Base-by-base conservation (phyloP, 1,140 invertebrate species). In the Drosophila ercepeae region DNA sequence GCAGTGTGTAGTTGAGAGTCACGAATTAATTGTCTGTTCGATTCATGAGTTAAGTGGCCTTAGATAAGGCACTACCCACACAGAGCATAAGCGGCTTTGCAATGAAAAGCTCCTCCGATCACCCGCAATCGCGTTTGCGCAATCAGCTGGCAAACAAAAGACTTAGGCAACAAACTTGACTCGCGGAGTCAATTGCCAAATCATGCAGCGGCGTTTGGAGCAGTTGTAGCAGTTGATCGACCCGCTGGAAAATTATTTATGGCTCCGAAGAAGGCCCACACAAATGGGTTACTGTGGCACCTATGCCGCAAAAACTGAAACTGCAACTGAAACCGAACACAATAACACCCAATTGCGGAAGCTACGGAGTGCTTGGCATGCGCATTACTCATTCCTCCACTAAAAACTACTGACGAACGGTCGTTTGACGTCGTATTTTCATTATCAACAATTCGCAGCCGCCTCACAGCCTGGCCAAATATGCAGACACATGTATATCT, bases 161-260 rank as follows among this genome's bases (percentile, higher is more conserved):
- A 86, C 81, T 86, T 86, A 63, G 73, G 81, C 82, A 86, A 86
- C 81, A 76, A 86, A 77, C 81, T 81, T 73, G 81, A 78, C 72
- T 77, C 68, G 81, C 71, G 58, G 36, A 39, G 76, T 72, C 82
- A 86, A 70, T 77, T 88, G 81, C 76, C 77, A 77, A 76, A 73
- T 76, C 79, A 78, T 79, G 76, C 69, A 78, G 65, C 63, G 57
- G 39, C 55, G 51, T 9, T 9, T 4, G 8, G 36, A 53, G 29
- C 54, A 36, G 6, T 41, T 41, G 36, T 54, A 67, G 49, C 61
- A 29, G 32, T 39, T 25, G 45, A 54, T 60, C 48, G 36, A 67
- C 18, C 67, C 27, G 51, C 16, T 50, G 39, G 45, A 48, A 54
- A 42, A 60, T 65, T 41, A 58, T 36, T 42, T 72, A 59, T 51